Evolutionary conservation across 2,888 invertebrate genomes (phyloP).

Genomic region (Cephalotes varians): DNA sequence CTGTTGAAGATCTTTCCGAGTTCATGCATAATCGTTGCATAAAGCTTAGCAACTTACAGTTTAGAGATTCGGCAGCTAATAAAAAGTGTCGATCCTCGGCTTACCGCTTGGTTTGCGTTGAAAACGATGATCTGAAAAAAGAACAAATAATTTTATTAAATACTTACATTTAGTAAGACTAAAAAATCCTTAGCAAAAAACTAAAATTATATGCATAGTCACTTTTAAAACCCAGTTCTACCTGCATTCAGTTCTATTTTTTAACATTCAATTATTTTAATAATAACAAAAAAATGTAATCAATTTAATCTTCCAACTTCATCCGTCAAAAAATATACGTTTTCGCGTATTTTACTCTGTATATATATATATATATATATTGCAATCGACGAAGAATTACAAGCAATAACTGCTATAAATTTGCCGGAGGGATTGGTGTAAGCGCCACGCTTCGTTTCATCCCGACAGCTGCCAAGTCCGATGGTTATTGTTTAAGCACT

Average conservation of each 20-base stretch:
- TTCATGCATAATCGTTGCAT: conserved; percentile 11
- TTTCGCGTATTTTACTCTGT: neutral
- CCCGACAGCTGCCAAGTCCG: conserved; percentile 17
- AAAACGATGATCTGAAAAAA: conserved; percentile 1
- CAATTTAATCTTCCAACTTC: neutral
- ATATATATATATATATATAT: neutral
- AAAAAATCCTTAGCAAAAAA: neutral
- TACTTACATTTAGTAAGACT: neutral
- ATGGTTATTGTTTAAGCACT: conserved; percentile 66
- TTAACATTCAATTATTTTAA: neutral
- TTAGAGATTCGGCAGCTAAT: neutral
- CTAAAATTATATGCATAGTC: neutral
- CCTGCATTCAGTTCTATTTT: neutral
- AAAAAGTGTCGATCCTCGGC: neutral
- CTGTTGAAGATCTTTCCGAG: conserved; percentile 33
- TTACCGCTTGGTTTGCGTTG: neutral
- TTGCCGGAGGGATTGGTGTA: conserved; percentile 22
- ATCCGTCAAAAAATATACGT: neutral
- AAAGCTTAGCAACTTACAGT: conserved; percentile 25
- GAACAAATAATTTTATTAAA: conserved; percentile 1
- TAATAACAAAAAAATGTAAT: neutral
- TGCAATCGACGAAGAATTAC: conserved; percentile 19
- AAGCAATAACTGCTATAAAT: neutral
- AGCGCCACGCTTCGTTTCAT: conserved; percentile 21
- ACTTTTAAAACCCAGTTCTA: neutral